Evolutionary conservation across 2,888 invertebrate species (phyloP), one percentile per base, ranked within the genome.

Genomic region (Linyphia triangularis): DNA sequence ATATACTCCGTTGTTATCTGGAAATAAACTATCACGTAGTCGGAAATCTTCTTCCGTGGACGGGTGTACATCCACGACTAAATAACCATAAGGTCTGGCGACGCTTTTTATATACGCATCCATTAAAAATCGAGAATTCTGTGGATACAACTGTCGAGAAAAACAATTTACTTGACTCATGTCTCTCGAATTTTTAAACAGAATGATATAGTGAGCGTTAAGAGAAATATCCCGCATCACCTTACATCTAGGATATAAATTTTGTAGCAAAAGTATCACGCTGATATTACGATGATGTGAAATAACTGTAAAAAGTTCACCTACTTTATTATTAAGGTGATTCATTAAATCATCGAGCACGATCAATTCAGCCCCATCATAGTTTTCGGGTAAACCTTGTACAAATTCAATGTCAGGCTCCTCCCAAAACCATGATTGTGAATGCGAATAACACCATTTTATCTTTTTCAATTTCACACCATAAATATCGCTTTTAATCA

Each of bases 11-110:
- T 33, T n/a, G 7, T 13, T 24, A 6, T 65, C n/a, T 19, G 51
- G 24, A 72, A 28, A 51, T 13, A 70, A 57, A 69, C 2, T 59
- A 13, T 86, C 59, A n/a, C 90, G 37, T 6, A 89, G 73, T 5
- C 90, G 30, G 30, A 70, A 78, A 5, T 81, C 51, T 24, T 91
- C 90, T 9, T 79, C 67, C 13, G 90, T 91, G 0, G 63, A 19
- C 33, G 90, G 89, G 30, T 90, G 90, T 10, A 90, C 67, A 77
- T 91, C 88, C 0, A 91, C 51, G 0, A 90, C 26, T 30, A 91
- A 77, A 89, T 90, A 91, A 5, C 86, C 88, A 70, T 90, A 90
- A 3, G 88, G 90, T 19, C 43, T 51, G 0, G 22, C 37, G 3
- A 90, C 89, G 0, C 86, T 77, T 37, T 89, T 89, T 57, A 77